Evolutionary conservation across 2,888 invertebrate species (phyloP).

Genomic region (Cataglyphis albicans): DNA sequence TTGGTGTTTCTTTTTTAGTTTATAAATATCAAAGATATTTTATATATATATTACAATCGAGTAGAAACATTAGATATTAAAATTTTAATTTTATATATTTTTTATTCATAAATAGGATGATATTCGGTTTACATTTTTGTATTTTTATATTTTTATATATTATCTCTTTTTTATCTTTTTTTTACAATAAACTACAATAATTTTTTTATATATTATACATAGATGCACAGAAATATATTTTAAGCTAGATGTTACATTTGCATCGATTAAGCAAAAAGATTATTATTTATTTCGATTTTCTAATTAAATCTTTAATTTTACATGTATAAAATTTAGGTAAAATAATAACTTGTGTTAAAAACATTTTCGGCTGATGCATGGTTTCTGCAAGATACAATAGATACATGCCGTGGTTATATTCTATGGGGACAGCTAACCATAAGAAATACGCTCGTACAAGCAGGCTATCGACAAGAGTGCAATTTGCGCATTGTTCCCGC

Average conservation of each 20-base stretch:
- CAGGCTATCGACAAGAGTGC: slow-evolving; percentile 8
- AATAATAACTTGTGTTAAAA: not conserved
- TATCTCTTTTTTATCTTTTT: too few relatives aligned
- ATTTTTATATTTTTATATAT: too few relatives aligned
- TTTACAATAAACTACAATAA: too few relatives aligned
- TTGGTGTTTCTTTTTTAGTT: not conserved
- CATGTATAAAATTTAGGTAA: too few relatives aligned
- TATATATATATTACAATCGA: not conserved
- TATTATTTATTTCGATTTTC: not conserved
- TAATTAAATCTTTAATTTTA: not conserved
- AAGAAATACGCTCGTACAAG: not conserved
- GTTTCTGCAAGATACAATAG: not conserved
- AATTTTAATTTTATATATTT: not conserved
- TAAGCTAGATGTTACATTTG: not conserved
- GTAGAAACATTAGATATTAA: not conserved
- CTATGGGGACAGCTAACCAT: not conserved
- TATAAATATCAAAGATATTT: slow-evolving; percentile 11
- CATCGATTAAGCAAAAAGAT: not conserved
- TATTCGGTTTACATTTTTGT: too few relatives aligned
- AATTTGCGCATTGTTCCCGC: slow-evolving; percentile 53
- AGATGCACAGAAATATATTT: not conserved
- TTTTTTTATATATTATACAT: not conserved
- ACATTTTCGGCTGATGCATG: not conserved
- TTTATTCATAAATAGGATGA: too few relatives aligned
- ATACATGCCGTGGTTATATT: slow-evolving; percentile 11